phyloP scores from a whole-genome alignment of 2,797 vertebrate genomes.

The Spinus olivaceus region DNA sequence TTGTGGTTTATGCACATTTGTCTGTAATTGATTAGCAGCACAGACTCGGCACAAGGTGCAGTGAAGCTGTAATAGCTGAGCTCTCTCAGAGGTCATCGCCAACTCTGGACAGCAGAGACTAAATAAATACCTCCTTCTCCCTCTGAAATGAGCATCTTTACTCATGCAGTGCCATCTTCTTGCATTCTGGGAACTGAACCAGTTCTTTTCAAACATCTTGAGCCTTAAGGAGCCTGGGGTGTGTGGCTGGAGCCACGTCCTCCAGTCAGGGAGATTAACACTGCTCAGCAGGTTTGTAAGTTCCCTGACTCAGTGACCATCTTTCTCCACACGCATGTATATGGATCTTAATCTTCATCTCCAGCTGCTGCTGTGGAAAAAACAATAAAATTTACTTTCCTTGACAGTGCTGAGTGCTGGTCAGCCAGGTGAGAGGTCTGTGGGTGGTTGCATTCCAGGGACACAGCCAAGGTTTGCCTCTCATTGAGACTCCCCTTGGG shows the following conservation, averaged over 20 bases:
- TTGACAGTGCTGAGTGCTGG: neutral
- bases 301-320: neutral
- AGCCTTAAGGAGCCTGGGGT: rapidly evolving
- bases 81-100: neutral
- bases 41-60: neutral
- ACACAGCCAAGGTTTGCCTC: neutral
- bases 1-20: neutral
- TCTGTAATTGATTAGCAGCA: constrained; percentile 23
- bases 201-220: constrained; percentile 10
- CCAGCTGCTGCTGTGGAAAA: neutral
- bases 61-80: neutral
- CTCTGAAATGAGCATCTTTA: neutral
- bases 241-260: neutral
- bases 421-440: neutral
- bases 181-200: neutral
- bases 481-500: neutral
- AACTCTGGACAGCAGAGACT: neutral
- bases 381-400: neutral
- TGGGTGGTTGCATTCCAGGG: neutral
- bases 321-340: neutral
- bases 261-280: neutral
- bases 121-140: constrained; percentile 32
- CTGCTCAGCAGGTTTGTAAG: neutral
- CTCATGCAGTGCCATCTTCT: neutral
- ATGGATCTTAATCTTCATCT: neutral